phyloP scores from a whole-genome alignment of 2,888 invertebrate genomes.

The Disparrhopalites patrizii region DNA sequence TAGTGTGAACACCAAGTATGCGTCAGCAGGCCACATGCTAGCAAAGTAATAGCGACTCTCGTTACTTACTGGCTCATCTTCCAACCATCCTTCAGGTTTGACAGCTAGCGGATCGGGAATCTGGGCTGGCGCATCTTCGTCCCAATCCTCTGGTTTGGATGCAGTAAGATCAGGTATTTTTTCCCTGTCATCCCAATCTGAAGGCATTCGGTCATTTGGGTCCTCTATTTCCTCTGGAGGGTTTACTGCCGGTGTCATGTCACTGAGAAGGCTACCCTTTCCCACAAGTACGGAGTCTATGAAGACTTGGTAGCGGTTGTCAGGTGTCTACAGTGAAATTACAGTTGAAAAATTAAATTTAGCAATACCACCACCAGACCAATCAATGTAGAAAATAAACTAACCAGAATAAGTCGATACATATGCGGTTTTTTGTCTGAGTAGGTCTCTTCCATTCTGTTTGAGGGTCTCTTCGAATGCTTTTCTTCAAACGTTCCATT shows the following conservation, averaged over 20 bases:
- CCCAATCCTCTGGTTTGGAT: conserved; percentile 93
- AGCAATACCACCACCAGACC: neutral
- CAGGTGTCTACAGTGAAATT: conserved; percentile 51
- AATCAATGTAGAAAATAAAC: conserved; percentile 1
- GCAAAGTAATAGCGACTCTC: too few relatives aligned
- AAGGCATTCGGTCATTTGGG: conserved; percentile 73
- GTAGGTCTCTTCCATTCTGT: conserved; percentile 77
- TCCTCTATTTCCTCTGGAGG: conserved; percentile 93
- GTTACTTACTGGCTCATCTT: conserved; percentile 69
- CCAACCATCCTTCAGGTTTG: conserved; percentile 89
- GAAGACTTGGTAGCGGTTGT: conserved; percentile 42
- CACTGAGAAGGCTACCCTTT: conserved; percentile 78
- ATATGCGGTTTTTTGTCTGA: conserved; percentile 91
- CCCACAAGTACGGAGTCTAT: conserved; percentile 58
- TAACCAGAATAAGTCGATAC: conserved; percentile 62
- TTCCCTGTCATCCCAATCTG: conserved; percentile 94
- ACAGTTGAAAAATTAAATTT: neutral
- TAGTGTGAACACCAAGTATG: too few relatives aligned
- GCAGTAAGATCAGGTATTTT: conserved; percentile 86
- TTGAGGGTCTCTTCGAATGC: conserved; percentile 87
- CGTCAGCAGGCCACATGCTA: too few relatives aligned
- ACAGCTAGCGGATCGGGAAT: conserved; percentile 78
- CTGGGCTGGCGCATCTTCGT: conserved; percentile 86
- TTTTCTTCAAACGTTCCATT: conserved; percentile 90
- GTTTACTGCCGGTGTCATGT: conserved; percentile 90